A percentile compares a stretch with the other conserved stretches of the same genome.
These are phyloP conservation scores for Isurus oxyrinchus DNA, from an alignment of 2,113 vertebrate genomes.

Conservation along the genomic window DNA sequence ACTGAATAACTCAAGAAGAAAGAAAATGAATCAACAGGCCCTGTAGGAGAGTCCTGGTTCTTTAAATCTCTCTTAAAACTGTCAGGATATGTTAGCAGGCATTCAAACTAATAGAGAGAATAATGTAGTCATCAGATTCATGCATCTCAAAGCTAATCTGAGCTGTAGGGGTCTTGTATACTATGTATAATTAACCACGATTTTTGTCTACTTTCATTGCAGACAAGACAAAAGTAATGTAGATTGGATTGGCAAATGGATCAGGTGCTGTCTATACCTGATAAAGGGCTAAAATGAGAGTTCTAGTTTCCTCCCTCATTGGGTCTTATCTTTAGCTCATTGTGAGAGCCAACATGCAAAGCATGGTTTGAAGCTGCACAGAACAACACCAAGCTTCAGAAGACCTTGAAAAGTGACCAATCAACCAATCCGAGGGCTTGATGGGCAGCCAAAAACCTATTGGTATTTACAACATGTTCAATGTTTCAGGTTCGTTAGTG, in stretches of 20 bases:
- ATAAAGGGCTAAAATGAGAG: no score
- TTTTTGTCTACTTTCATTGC: no score
- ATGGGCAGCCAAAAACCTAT: not conserved
- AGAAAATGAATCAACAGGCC: not conserved
- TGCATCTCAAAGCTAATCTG: not conserved
- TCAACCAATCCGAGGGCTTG: not conserved
- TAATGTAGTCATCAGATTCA: not conserved
- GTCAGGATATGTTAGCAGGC: not conserved
- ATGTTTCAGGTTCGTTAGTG: not conserved
- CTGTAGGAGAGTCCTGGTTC: not conserved
- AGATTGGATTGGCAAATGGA: no score
- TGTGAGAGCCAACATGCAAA: not conserved
- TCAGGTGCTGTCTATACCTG: no score
- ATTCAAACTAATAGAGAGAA: not conserved
- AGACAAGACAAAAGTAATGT: no score
- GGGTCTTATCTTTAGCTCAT: not conserved
- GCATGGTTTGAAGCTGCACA: not conserved
- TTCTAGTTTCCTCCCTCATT: not conserved
- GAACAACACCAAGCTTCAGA: not conserved
- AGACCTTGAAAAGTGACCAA: not conserved
- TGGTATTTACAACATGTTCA: slow-evolving; percentile 1
- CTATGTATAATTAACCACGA: no score
- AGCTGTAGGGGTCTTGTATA: no score
- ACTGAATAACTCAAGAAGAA: not conserved
- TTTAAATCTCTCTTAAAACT: not conserved